Conservation (phyloP, 2,888 invertebrate species). For the Steinernema hermaphroditum region DNA sequence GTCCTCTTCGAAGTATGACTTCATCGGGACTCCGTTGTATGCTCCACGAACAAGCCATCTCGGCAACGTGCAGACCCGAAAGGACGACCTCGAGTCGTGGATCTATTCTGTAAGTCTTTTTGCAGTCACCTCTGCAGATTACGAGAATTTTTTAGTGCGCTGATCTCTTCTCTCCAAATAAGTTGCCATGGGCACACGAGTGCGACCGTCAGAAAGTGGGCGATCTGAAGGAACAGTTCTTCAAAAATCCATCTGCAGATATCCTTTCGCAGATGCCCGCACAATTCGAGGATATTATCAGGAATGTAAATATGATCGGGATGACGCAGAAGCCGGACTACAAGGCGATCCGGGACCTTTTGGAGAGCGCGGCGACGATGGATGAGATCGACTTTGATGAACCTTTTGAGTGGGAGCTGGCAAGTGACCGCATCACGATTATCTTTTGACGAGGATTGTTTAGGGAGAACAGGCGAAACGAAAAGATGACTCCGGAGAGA, state of each 20-base stretch:
- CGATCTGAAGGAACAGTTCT: constrained; percentile 23
- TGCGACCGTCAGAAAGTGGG: neutral
- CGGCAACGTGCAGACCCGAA: constrained; percentile 2
- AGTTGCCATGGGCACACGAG: neutral
- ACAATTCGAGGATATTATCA: constrained; percentile 4
- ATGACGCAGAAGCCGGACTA: neutral
- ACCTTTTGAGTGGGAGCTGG: constrained; percentile 19
- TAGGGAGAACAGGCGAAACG: neutral
- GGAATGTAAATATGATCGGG: neutral
- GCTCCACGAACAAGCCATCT: constrained; percentile 8
- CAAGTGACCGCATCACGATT: neutral
- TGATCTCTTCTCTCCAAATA: constrained; percentile 5
- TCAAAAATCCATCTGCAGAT: neutral
- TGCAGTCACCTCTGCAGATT: too few relatives aligned
- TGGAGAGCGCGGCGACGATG: neutral
- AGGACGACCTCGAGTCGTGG: constrained; percentile 18
- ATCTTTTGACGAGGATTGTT: neutral
- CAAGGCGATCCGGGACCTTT: constrained; percentile 1
- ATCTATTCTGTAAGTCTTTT: constrained; percentile 7
- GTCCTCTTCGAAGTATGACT: neutral
- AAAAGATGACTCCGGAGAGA: neutral
- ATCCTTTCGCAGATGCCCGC: neutral
- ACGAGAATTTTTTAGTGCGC: constrained; percentile 2
- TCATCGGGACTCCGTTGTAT: constrained; percentile 5
- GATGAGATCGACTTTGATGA: constrained; percentile 19